These are phyloP conservation scores for Scartelaos histophorus DNA, from an alignment of 2,113 vertebrate species.

Conservation along the genomic window DNA sequence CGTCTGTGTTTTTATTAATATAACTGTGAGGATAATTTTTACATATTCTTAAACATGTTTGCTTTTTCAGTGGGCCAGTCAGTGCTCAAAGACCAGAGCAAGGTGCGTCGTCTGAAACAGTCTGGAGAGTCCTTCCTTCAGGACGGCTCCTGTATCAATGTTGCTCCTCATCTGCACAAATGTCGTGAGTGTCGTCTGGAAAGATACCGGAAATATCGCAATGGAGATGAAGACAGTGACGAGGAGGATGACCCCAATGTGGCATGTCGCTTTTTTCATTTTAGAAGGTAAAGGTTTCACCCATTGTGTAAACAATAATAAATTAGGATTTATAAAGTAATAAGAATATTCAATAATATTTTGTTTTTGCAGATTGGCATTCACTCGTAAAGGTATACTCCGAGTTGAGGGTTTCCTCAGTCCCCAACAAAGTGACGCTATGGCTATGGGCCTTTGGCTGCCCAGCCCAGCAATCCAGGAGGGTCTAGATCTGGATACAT, in stretches of 20 bases:
- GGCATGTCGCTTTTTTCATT: slow-evolving; percentile 97
- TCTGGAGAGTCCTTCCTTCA: slow-evolving; percentile 97
- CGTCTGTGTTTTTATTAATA: slow-evolving; percentile 13
- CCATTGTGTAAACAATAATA: background rate
- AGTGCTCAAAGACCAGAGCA: slow-evolving; percentile 93
- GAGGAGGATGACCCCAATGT: slow-evolving; percentile 92
- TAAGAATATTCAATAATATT: too few relatives aligned
- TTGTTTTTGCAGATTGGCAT: slow-evolving; percentile 82
- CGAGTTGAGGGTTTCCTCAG: slow-evolving; percentile 96
- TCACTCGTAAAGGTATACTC: slow-evolving; percentile 94
- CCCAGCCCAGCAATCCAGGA: slow-evolving; percentile 87
- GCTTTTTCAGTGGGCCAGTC: slow-evolving; percentile 87
- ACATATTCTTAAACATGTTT: background rate
- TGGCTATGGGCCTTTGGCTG: slow-evolving; percentile 97
- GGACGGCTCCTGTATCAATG: slow-evolving; percentile 97
- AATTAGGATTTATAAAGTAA: too few relatives aligned
- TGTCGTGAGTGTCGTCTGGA: slow-evolving; percentile 97
- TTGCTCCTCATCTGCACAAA: slow-evolving; percentile 97
- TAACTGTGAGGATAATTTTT: background rate
- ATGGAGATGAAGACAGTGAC: slow-evolving; percentile 84
- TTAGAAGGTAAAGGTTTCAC: slow-evolving; percentile 83
- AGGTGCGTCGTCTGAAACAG: slow-evolving; percentile 95
- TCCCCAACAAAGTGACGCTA: slow-evolving; percentile 94
- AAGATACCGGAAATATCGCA: slow-evolving; percentile 92
- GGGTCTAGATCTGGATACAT: slow-evolving; percentile 95